Conservation (phyloP, 2,888 invertebrate species). For the Calliscelio sp. region DNA sequence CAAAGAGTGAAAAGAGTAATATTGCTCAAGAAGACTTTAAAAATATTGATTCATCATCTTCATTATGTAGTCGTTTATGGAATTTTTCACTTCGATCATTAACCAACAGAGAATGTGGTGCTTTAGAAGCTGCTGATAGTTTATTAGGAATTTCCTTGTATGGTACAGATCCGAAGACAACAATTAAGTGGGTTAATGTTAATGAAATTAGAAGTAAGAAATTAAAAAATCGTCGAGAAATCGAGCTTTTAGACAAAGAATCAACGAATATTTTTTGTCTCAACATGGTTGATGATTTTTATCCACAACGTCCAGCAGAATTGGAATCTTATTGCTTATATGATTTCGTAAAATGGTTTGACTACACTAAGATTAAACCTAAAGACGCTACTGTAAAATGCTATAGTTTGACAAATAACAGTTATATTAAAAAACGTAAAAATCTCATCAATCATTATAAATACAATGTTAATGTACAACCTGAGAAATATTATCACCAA, state of each 20-base stretch:
- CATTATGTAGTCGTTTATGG: slow-evolving; percentile 76
- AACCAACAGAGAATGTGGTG: slow-evolving; percentile 29
- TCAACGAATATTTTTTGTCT: not conserved
- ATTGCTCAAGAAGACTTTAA: not conserved
- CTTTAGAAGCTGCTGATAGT: slow-evolving; percentile 57
- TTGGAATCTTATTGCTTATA: slow-evolving; percentile 69
- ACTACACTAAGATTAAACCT: slow-evolving; percentile 52
- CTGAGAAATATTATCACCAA: slow-evolving; percentile 61
- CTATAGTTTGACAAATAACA: slow-evolving; percentile 8
- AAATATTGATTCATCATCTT: not conserved
- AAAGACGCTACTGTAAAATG: slow-evolving; percentile 1
- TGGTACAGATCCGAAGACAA: slow-evolving; percentile 80
- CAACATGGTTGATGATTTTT: slow-evolving; percentile 57
- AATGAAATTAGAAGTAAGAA: slow-evolving; percentile 35
- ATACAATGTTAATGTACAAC: slow-evolving; percentile 45
- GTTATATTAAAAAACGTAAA: slow-evolving; percentile 69
- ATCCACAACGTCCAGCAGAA: slow-evolving; percentile 73
- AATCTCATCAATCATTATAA: slow-evolving; percentile 37
- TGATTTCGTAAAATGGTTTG: slow-evolving; percentile 70
- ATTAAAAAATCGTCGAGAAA: slow-evolving; percentile 32
- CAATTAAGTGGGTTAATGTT: slow-evolving; percentile 66
- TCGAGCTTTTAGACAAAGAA: slow-evolving; percentile 36
- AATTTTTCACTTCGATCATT: slow-evolving; percentile 23
- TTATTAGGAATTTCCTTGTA: slow-evolving; percentile 76
- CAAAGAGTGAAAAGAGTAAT: slow-evolving; percentile 64